phyloP scores from a whole-genome alignment of 2,888 invertebrate genomes.

The Julus scanicus region DNA sequence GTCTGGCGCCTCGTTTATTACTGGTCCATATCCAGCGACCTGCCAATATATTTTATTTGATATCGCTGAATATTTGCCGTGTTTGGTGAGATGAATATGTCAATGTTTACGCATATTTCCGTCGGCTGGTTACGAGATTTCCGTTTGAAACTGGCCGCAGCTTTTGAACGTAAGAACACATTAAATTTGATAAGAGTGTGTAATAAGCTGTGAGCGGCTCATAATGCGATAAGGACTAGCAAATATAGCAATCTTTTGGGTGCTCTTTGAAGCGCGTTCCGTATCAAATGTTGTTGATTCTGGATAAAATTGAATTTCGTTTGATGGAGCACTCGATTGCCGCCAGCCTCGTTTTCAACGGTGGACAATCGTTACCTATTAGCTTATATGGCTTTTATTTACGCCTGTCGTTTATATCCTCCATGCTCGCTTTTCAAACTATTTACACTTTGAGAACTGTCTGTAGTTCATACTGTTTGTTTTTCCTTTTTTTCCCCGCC shows the following conservation, averaged over 20 bases:
- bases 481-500: not conserved
- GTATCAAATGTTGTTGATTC: conserved; percentile 26
- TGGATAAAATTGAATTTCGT: conserved; percentile 28
- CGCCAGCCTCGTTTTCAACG: not conserved
- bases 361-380: not conserved
- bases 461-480: not conserved
- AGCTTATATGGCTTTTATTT: conserved; percentile 13
- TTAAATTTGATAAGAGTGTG: conserved; percentile 25
- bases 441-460: conserved; percentile 40
- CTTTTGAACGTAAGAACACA: conserved; percentile 21
- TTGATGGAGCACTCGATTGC: not conserved
- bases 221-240: conserved; percentile 28
- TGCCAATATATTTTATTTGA: not conserved
- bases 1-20: conserved; percentile 19
- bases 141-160: conserved; percentile 24
- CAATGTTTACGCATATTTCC: conserved; percentile 35
- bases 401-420: conserved; percentile 4
- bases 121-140: conserved; percentile 45
- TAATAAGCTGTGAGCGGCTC: conserved; percentile 36
- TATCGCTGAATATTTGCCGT: not conserved
- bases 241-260: not conserved
- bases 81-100: not conserved
- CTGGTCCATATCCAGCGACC: not conserved
- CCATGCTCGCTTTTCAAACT: not conserved
- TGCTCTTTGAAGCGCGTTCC: not conserved